Percentiles rank a stretch among this genome's conserved stretches.
Conservation (phyloP, 2,113 vertebrate species). For the Anoura caudifer region DNA sequence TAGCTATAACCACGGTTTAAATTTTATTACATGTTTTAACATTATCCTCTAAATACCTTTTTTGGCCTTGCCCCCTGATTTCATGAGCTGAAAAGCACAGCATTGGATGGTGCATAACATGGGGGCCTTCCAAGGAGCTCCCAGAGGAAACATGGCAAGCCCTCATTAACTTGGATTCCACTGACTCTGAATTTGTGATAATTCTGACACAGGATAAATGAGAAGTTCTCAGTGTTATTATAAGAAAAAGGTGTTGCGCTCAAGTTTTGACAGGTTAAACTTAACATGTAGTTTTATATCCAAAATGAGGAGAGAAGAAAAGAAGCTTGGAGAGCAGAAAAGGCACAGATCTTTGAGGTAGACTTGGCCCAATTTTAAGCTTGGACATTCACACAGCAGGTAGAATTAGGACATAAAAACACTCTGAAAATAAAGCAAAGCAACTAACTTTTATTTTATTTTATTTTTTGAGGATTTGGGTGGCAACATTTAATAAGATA, state of each 20-base stretch:
- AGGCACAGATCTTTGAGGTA: not conserved
- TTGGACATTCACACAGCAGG: not conserved
- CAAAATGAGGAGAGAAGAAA: slow-evolving; percentile 23
- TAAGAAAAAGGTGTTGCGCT: not conserved
- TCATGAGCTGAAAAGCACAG: slow-evolving; percentile 10
- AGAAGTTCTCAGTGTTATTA: not conserved
- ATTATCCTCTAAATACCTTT: slow-evolving; percentile 33
- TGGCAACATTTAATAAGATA: not conserved
- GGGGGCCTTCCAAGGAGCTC: not conserved
- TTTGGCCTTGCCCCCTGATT: slow-evolving; percentile 3
- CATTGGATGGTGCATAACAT: not conserved
- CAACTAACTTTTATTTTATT: too few species aligned
- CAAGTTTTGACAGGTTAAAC: not conserved
- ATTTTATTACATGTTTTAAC: slow-evolving; percentile 49
- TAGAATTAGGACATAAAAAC: not conserved
- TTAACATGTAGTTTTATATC: not conserved
- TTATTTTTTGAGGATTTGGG: not conserved
- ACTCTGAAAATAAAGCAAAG: slow-evolving; percentile 19
- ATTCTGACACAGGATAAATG: not conserved
- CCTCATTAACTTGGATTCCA: not conserved
- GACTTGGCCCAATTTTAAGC: not conserved
- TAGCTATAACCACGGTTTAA: slow-evolving; percentile 22
- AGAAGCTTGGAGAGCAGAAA: not conserved
- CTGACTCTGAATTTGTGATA: slow-evolving; percentile 1
- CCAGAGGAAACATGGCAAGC: not conserved